These are phyloP conservation scores for Rostratula benghalensis DNA, from an alignment of 2,113 vertebrate species.

Conservation along the genomic window DNA sequence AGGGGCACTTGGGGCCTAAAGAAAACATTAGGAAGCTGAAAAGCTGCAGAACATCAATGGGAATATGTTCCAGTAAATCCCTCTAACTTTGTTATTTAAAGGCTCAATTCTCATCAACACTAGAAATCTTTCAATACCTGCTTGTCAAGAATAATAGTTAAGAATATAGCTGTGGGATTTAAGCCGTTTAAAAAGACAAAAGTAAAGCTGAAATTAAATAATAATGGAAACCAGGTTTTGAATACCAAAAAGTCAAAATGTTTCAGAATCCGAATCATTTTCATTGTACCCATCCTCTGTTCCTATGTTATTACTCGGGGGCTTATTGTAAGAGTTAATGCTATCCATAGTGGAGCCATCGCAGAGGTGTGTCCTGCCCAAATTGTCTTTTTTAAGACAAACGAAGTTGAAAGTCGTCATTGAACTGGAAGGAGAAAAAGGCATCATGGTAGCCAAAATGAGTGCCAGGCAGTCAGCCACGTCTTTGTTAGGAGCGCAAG, in stretches of 20 bases:
- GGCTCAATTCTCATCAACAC: not conserved
- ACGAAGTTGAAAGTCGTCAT: conserved; percentile 88
- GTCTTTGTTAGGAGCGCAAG: conserved; percentile 97
- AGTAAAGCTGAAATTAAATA: conserved; percentile 3
- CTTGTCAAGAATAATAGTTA: conserved; percentile 11
- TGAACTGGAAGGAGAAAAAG: conserved; percentile 97
- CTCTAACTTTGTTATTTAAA: conserved; percentile 19
- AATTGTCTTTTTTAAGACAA: conserved; percentile 87
- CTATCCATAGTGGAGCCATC: conserved; percentile 79
- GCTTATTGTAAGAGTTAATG: conserved; percentile 75
- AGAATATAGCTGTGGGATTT: conserved; percentile 25
- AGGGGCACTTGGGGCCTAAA: conserved; percentile 65
- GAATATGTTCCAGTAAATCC: conserved; percentile 6
- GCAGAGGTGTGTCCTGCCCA: conserved; percentile 79
- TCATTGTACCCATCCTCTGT: conserved; percentile 86
- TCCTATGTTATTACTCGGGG: conserved; percentile 66
- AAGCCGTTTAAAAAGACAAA: conserved; percentile 12
- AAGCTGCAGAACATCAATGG: conserved; percentile 24
- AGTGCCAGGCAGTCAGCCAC: conserved; percentile 98
- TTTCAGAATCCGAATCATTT: conserved; percentile 93
- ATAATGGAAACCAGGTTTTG: not conserved
- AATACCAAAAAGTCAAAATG: conserved; percentile 82
- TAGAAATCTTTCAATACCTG: conserved; percentile 16
- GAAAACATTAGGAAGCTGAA: conserved; percentile 48
- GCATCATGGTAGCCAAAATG: conserved; percentile 99